A percentile compares a stretch with the other conserved stretches of the same genome.
Evolutionary conservation across 2,888 invertebrate species (phyloP).

Genomic region (Myopa testacea): DNA sequence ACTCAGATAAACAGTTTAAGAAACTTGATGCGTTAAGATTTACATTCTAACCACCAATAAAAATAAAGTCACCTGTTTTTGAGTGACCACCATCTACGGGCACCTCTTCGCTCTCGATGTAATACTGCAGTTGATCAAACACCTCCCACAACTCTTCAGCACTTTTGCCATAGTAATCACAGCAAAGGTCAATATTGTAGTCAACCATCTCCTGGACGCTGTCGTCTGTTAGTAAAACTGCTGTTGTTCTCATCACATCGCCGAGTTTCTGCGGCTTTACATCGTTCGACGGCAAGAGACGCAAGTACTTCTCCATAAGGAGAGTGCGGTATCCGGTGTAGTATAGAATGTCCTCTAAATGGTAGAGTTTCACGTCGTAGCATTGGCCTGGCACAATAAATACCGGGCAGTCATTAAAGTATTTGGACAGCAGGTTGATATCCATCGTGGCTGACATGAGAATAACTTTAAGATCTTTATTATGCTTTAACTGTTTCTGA

Average conservation of each 20-base stretch:
- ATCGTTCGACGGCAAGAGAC: conserved; percentile 45
- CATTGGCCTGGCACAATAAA: conserved; percentile 82
- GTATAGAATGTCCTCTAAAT: conserved; percentile 85
- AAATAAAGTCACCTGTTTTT: conserved; percentile 68
- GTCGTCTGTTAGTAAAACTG: conserved; percentile 54
- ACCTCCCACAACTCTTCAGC: conserved; percentile 72
- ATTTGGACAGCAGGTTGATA: conserved; percentile 80
- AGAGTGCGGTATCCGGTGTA: conserved; percentile 60
- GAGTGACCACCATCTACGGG: conserved; percentile 80
- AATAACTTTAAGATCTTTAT: conserved; percentile 81
- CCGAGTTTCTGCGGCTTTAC: background rate
- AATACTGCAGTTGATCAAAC: conserved; percentile 81
- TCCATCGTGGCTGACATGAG: conserved; percentile 97
- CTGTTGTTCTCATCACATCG: conserved; percentile 12
- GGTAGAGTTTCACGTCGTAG: conserved; percentile 80
- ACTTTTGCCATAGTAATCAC: conserved; percentile 33
- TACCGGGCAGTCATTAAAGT: conserved; percentile 85
- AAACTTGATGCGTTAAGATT: too few relatives aligned
- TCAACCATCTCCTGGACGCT: conserved; percentile 70
- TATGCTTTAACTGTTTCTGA: conserved; percentile 78
- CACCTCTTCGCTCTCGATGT: conserved; percentile 82
- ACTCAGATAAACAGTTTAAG: too few relatives aligned
- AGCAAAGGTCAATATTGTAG: conserved; percentile 62
- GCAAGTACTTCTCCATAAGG: conserved; percentile 55
- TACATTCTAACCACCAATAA: too few relatives aligned